Evolutionary conservation across 1,140 invertebrate genomes (phyloP).

Genomic region (Plutomurus gul): DNA sequence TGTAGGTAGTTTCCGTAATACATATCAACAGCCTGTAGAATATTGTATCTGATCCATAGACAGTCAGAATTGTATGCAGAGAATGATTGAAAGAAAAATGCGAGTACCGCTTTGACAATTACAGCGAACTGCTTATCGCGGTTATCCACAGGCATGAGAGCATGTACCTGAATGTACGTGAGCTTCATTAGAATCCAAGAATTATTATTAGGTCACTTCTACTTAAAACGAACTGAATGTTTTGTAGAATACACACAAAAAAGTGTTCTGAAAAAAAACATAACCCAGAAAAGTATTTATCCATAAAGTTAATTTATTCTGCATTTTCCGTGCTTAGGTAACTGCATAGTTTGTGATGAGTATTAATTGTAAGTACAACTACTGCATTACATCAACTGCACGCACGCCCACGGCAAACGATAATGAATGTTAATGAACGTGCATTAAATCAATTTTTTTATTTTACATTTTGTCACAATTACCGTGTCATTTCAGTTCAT

Average conservation of each 20-base stretch:
- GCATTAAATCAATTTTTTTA: no score
- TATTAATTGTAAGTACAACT: no score
- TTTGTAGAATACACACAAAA: background rate
- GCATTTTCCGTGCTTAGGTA: no score
- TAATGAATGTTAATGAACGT: no score
- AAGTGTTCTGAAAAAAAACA: background rate
- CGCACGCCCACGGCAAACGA: no score
- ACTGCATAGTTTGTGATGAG: no score
- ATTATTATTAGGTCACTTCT: constrained; percentile 28
- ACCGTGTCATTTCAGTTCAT: no score
- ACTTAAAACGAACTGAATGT: background rate
- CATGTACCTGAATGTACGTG: background rate
- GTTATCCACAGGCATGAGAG: background rate
- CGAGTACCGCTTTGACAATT: background rate
- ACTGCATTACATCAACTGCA: no score
- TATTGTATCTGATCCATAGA: background rate
- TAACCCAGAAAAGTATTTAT: background rate
- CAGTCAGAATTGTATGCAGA: background rate
- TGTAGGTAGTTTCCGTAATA: constrained; percentile 10
- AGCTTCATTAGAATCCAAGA: background rate
- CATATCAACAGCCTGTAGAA: background rate
- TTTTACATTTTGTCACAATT: no score
- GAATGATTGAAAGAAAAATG: background rate
- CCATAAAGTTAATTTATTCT: no score
- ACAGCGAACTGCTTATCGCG: background rate